Evolutionary conservation across 2,113 vertebrate species (phyloP), one percentile per base, ranked within the genome.

Genomic region (Notothenia coriiceps): DNA sequence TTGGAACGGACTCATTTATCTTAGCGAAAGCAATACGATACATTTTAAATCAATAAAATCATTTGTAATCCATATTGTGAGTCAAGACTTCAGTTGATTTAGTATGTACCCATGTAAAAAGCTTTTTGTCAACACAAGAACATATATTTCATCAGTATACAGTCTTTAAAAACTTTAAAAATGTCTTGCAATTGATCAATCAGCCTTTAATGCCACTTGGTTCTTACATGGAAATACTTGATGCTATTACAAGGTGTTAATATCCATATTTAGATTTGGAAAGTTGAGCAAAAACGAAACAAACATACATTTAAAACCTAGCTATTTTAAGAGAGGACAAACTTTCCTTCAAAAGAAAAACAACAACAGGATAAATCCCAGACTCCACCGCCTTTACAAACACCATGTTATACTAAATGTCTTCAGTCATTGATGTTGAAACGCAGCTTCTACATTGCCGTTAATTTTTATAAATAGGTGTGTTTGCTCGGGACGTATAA

Each of bases 401-500:
- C 40, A 29, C 8, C 2, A 57, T 1, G 10, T 12, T 7, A 47
- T 2, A 9, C 62, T 25, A 35, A 74, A 78, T 76, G 50, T 10
- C 60, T 14, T 40, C 2, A 52, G 14, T 47, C 15, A 54, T 64
- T 14, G 43, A 13, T 25, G 55, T 40, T 43, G 71, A 63, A 75
- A 79, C 55, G 57, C 29, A 52, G 64, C 40, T 62, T 47, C 46
- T 54, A 10, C n/a, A 12, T 12, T 22, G 47, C 14, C 0, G 46
- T 64, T 54, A 7, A 74, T 70, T 40, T 29, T 55, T 56, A 77
- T 18, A 18, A 68, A 65, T 54, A 20, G 35, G 15, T 43, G 35
- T 50, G 47, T 79, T 72, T 68, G 47, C 44, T 67, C 35, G 61
- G 55, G 67, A 76, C 64, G 57, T 40, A 44, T 55, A 72, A 46